Conservation (phyloP, 2,797 vertebrate species). For the Malacoctenus gilli region DNA sequence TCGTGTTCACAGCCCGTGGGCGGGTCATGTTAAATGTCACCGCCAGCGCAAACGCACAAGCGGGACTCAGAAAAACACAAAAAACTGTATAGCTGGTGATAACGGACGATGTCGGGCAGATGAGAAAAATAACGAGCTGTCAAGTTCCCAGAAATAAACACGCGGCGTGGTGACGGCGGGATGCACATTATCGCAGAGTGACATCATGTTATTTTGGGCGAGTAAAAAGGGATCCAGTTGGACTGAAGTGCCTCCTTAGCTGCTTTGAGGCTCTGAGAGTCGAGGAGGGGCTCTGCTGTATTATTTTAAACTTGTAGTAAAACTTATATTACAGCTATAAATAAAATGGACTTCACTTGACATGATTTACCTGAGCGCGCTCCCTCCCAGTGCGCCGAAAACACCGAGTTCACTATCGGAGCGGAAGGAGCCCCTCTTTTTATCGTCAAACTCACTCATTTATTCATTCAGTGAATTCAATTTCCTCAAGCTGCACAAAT, state of each 20-base stretch:
- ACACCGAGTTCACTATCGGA: neutral
- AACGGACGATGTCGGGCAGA: slow-evolving; percentile 38
- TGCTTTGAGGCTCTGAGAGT: no score
- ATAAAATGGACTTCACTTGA: neutral
- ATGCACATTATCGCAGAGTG: slow-evolving; percentile 5
- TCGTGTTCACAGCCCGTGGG: slow-evolving; percentile 22
- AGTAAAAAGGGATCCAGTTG: neutral
- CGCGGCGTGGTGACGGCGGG: neutral
- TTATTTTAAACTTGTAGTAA: neutral
- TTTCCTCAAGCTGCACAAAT: slow-evolving; percentile 6
- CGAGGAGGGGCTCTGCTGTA: neutral
- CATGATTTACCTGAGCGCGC: neutral
- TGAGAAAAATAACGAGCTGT: slow-evolving; percentile 53
- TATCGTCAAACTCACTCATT: slow-evolving; percentile 1
- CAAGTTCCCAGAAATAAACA: slow-evolving; percentile 4
- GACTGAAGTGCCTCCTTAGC: no score
- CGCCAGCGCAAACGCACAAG: slow-evolving; percentile 1
- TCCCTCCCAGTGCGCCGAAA: neutral
- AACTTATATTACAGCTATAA: neutral
- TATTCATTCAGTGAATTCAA: slow-evolving; percentile 4
- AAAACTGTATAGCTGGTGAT: slow-evolving; percentile 23
- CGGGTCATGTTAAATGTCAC: slow-evolving; percentile 41
- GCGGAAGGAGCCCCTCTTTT: no score
- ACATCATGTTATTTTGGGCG: slow-evolving; percentile 1
- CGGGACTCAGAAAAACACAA: slow-evolving; percentile 21